These are phyloP conservation scores for Pseudochaenichthys georgianus DNA, from an alignment of 2,797 vertebrate species.

Conservation along the genomic window DNA sequence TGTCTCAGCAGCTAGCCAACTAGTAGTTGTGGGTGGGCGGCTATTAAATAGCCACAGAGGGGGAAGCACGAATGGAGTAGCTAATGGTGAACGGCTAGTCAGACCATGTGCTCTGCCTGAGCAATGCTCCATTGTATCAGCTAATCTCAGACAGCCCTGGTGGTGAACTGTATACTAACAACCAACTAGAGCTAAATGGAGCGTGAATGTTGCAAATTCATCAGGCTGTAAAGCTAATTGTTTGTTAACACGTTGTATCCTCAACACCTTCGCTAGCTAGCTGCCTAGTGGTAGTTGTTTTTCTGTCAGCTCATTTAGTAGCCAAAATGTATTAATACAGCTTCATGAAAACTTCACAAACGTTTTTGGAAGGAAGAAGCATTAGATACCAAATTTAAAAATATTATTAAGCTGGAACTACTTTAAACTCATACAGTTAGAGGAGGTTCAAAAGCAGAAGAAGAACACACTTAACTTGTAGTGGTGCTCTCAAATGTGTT, in stretches of 20 bases:
- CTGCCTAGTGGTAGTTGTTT: background rate
- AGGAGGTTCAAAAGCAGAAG: background rate
- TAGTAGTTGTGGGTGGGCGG: background rate
- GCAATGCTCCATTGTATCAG: background rate
- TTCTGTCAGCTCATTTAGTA: background rate
- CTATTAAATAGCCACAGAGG: background rate
- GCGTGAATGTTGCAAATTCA: background rate
- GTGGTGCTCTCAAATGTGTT: background rate
- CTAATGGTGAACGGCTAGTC: background rate
- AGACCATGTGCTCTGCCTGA: background rate
- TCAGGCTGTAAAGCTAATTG: background rate
- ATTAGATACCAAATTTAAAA: background rate
- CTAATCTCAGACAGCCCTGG: background rate
- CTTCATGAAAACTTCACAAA: background rate
- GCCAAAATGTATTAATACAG: background rate
- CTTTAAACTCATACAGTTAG: background rate
- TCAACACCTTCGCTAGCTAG: background rate
- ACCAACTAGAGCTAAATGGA: conserved; percentile 1
- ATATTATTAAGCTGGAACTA: background rate
- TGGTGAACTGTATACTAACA: background rate
- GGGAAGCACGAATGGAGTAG: background rate
- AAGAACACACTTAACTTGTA: background rate
- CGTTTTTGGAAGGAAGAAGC: background rate
- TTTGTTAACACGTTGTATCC: background rate
- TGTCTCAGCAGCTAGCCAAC: background rate